Evolutionary conservation across 2,113 vertebrate species (phyloP).

Genomic region (Lepidothrix coronata): DNA sequence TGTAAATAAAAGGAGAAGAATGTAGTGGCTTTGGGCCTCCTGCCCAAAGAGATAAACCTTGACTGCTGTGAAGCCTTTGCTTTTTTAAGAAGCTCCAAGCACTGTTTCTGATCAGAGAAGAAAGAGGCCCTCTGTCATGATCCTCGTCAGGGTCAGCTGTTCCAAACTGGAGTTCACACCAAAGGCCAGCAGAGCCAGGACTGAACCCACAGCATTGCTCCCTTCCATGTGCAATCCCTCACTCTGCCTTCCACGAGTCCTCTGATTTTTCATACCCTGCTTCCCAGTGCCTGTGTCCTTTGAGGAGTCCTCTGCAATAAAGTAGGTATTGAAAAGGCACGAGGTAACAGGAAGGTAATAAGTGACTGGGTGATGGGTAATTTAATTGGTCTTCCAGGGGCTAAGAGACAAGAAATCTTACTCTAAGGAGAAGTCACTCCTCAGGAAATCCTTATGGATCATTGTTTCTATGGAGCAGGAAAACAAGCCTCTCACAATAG

Average conservation of each 20-base stretch:
- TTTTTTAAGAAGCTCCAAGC: not conserved
- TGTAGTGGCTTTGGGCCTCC: not conserved
- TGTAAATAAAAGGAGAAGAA: not conserved
- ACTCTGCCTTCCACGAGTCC: rapidly evolving
- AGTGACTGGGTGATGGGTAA: not conserved
- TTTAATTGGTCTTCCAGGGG: not conserved
- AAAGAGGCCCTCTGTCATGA: not conserved
- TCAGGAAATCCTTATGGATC: slow-evolving; percentile 57
- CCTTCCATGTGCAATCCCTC: not conserved
- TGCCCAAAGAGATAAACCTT: not conserved
- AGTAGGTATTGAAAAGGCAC: not conserved
- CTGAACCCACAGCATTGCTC: not conserved
- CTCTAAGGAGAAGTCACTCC: not conserved
- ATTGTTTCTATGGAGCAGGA: slow-evolving; percentile 38
- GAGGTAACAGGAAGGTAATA: not conserved
- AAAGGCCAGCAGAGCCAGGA: not conserved
- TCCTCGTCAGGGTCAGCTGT: rapidly evolving
- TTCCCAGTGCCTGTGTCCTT: not conserved
- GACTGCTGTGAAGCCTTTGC: not conserved
- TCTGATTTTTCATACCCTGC: not conserved
- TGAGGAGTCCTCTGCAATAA: not conserved
- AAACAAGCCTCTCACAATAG: slow-evolving; percentile 34
- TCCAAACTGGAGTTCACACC: not conserved
- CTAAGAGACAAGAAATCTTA: not conserved
- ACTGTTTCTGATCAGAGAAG: not conserved